These are phyloP conservation scores for Orientallactaga bullata DNA, from an alignment of 2,113 vertebrate genomes.

Conservation along the genomic window DNA sequence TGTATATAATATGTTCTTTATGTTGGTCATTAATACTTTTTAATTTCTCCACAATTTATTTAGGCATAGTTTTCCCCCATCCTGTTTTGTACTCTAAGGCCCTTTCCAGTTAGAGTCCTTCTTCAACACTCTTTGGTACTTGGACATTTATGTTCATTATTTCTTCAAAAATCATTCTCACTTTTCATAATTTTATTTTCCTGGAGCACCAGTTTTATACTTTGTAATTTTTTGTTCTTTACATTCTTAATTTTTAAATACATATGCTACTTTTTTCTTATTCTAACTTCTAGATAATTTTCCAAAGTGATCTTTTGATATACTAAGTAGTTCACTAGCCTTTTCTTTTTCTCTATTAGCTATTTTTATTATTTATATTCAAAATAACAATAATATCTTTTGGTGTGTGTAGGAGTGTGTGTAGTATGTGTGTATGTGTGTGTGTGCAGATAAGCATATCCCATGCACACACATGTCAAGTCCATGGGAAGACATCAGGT, in stretches of 20 bases:
- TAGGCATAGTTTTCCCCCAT: not conserved
- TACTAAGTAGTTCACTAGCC: not conserved
- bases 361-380: not conserved
- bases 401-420: no score
- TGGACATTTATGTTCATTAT: not conserved
- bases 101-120: not conserved
- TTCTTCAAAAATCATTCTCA: not conserved
- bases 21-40: not conserved
- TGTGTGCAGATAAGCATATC: no score
- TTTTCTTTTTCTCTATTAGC: not conserved
- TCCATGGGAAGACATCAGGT: no score
- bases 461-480: no score
- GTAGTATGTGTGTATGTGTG: no score
- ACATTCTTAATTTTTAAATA: not conserved
- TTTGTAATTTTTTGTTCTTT: not conserved
- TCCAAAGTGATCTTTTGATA: not conserved
- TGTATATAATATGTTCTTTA: not conserved
- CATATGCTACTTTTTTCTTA: not conserved
- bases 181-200: conserved; percentile 7
- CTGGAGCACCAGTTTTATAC: not conserved
- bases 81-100: not conserved
- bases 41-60: not conserved
- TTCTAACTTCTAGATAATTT: not conserved
- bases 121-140: not conserved
- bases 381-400: no score